These are phyloP conservation scores for Pseudorasbora parva DNA, from an alignment of 2,113 vertebrate species.

Conservation along the genomic window DNA sequence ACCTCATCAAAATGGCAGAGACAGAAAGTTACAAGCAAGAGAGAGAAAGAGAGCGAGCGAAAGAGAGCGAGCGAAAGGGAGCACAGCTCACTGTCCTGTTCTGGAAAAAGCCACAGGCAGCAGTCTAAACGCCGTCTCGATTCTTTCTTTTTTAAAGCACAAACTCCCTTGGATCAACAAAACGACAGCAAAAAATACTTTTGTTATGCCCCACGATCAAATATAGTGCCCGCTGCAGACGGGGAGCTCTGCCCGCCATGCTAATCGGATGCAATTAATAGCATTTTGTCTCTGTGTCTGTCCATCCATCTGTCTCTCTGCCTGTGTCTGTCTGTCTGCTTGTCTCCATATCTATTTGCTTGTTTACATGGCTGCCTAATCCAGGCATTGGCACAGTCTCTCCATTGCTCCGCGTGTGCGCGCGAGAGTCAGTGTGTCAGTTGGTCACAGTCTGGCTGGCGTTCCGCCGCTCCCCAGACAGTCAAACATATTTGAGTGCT, in stretches of 20 bases:
- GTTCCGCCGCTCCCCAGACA: constrained; percentile 26
- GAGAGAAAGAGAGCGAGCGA: not conserved
- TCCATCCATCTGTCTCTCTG: constrained; percentile 41
- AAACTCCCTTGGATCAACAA: constrained; percentile 68
- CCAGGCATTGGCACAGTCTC: constrained; percentile 46
- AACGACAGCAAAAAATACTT: constrained; percentile 56
- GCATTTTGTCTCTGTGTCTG: constrained; percentile 40
- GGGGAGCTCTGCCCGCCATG: constrained; percentile 19
- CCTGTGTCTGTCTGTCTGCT: constrained; percentile 45
- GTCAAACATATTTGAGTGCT: constrained; percentile 40
- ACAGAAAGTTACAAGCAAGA: constrained; percentile 64
- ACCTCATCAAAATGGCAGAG: constrained; percentile 81
- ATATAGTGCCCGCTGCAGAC: constrained; percentile 13
- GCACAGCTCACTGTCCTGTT: constrained; percentile 68
- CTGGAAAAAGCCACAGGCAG: constrained; percentile 56
- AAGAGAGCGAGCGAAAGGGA: constrained; percentile 53
- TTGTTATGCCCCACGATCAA: constrained; percentile 2
- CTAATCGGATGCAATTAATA: constrained; percentile 52
- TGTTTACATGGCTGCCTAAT: constrained; percentile 57
- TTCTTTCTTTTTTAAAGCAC: constrained; percentile 78
- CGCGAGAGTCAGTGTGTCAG: constrained; percentile 35
- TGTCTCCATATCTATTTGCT: constrained; percentile 55
- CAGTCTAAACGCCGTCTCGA: constrained; percentile 2
- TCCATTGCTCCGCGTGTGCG: constrained; percentile 40
- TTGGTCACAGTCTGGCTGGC: constrained; percentile 51